Conservation (phyloP, 2,797 vertebrate genomes). For the Semotilus atromaculatus region DNA sequence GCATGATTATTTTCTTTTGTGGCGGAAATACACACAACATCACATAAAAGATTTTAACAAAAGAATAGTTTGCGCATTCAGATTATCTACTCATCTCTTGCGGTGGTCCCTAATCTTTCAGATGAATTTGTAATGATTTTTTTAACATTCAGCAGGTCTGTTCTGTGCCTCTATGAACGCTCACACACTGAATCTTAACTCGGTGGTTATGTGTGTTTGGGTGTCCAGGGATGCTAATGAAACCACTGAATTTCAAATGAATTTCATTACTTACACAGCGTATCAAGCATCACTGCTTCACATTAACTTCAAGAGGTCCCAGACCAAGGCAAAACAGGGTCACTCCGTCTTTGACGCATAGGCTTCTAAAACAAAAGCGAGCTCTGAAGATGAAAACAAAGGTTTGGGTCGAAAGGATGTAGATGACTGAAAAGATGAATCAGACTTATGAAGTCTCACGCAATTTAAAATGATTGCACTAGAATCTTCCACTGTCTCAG, state of each 20-base stretch:
- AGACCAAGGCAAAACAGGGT: slow-evolving; percentile 14
- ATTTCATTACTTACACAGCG: slow-evolving; percentile 38
- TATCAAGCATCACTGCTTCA: background rate
- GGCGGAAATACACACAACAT: background rate
- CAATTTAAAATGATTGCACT: slow-evolving; percentile 31
- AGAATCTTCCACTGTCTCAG: slow-evolving; percentile 28
- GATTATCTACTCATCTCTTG: background rate
- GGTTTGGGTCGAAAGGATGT: slow-evolving; percentile 19
- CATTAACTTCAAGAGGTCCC: slow-evolving; percentile 39
- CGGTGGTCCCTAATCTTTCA: background rate
- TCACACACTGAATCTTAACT: slow-evolving; percentile 47
- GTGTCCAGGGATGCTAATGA: slow-evolving; percentile 45
- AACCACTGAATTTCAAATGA: slow-evolving; percentile 17
- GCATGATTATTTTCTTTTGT: background rate
- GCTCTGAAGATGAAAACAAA: slow-evolving; percentile 44
- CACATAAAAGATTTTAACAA: background rate
- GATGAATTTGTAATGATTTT: background rate
- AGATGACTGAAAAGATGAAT: slow-evolving; percentile 31
- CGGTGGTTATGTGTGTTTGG: slow-evolving; percentile 28
- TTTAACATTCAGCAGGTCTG: slow-evolving; percentile 19
- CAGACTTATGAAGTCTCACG: slow-evolving; percentile 37
- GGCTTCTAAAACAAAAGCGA: slow-evolving; percentile 4
- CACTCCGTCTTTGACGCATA: slow-evolving; percentile 5
- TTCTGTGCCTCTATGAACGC: background rate
- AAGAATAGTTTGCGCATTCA: background rate